These are phyloP conservation scores for Epinephelus lanceolatus DNA, from an alignment of 2,113 vertebrate genomes.

Conservation along the genomic window DNA sequence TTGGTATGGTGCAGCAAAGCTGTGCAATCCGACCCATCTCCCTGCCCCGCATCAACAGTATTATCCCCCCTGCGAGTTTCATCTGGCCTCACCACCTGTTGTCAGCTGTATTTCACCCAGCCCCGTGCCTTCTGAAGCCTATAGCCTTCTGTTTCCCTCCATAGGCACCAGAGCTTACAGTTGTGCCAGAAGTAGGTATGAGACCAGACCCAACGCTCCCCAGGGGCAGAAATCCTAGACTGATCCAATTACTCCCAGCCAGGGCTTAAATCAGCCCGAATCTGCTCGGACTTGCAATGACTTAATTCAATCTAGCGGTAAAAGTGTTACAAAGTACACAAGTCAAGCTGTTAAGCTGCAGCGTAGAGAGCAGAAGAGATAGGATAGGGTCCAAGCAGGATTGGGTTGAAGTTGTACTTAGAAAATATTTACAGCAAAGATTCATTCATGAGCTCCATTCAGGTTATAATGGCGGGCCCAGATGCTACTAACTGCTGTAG, in stretches of 20 bases:
- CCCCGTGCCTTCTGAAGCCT: constrained; percentile 30
- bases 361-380: background rate
- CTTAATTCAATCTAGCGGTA: constrained; percentile 50
- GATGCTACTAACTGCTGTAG: background rate
- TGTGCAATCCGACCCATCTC: constrained; percentile 70
- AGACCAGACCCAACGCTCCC: constrained; percentile 33
- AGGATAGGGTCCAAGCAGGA: background rate
- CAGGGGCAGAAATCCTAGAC: constrained; percentile 53
- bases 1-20: constrained; percentile 39
- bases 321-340: constrained; percentile 57
- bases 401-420: background rate
- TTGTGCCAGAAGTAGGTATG: constrained; percentile 46
- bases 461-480: background rate
- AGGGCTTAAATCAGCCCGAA: constrained; percentile 46
- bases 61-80: constrained; percentile 65
- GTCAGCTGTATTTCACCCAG: constrained; percentile 70
- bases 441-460: background rate
- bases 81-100: constrained; percentile 81
- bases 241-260: constrained; percentile 59
- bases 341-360: constrained; percentile 50
- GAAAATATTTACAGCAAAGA: background rate
- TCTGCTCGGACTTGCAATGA: constrained; percentile 20
- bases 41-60: constrained; percentile 60
- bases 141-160: constrained; percentile 52
- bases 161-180: constrained; percentile 48